Percentiles rank a stretch among this genome's conserved stretches.
These are phyloP conservation scores for Gonatopus flavifemur DNA, from an alignment of 1,140 invertebrate species.

Conservation along the genomic window DNA sequence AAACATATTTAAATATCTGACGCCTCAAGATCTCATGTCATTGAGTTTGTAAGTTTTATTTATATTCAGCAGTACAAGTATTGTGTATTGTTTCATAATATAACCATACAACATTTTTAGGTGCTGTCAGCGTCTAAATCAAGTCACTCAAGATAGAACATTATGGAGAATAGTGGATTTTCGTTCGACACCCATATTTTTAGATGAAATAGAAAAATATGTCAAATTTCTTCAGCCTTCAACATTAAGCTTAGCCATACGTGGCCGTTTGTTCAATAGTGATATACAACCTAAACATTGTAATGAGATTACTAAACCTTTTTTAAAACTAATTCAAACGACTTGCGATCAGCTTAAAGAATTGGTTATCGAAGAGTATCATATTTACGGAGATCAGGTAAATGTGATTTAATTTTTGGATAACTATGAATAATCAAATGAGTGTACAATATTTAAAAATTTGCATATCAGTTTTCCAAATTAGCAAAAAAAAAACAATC, in stretches of 20 bases:
- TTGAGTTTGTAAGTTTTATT: constrained; percentile 54
- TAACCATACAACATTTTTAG: constrained; percentile 28
- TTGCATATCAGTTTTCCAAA: too few species aligned
- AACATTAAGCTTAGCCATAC: constrained; percentile 55
- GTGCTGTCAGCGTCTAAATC: constrained; percentile 54
- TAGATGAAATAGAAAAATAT: constrained; percentile 52
- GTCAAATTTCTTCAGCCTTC: constrained; percentile 52
- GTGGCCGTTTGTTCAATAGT: too few species aligned
- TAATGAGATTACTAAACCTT: constrained; percentile 34
- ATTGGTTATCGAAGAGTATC: constrained; percentile 58
- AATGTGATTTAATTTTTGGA: constrained; percentile 19
- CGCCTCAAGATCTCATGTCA: constrained; percentile 55
- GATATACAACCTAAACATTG: constrained; percentile 21
- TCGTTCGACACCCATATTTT: constrained; percentile 40
- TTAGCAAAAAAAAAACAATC: too few species aligned
- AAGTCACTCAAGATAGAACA: constrained; percentile 55
- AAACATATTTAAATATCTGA: constrained; percentile 58
- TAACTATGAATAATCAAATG: too few species aligned
- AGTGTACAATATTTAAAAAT: too few species aligned
- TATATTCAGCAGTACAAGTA: neutral
- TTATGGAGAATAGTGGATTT: constrained; percentile 60
- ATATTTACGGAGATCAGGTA: constrained; percentile 56
- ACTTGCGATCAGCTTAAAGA: constrained; percentile 49
- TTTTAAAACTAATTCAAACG: constrained; percentile 33
- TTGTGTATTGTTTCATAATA: neutral